Base-by-base conservation (phyloP, 2,797 vertebrate genomes). In the Oryzias sinensis region DNA sequence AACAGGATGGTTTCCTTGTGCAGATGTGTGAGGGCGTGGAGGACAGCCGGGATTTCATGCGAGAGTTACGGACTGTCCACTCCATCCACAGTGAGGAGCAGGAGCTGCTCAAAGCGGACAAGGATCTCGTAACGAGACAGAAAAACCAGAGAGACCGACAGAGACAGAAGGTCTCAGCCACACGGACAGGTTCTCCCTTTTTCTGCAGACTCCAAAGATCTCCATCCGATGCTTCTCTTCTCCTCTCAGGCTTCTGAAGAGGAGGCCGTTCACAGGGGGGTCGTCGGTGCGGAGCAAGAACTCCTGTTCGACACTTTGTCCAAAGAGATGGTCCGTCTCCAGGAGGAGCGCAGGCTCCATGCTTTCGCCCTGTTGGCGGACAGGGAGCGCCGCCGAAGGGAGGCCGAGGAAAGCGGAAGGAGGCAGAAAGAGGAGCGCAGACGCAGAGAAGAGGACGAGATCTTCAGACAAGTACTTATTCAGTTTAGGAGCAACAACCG, bases 11-110 rank as follows among this genome's bases (percentile, higher is more conserved):
- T 33, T 11, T 41, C 56, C 15, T 51, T 29, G 0, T 65, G 16
- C 79, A 99, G 97, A 94, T 97, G 91, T 95, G 94, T 80, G 93
- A 93, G 74, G 93, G 90, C 45, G 96, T 94, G 65, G 91, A 96
- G 79, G 94, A 92, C 77, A 77, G 88, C 0, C 20, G 88, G 61
- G 94, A 95, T 27, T 84, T 98, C 70, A 94, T 99, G 76, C 85
- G 48, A 63, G 96, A 98, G 65, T 77, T 98, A 53, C 93, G 93
- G 54, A 92, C 86, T 5, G 92, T 89, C 14, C 93, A 96, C 0
- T 87, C 92, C 0, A 89, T 98, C 2, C 94, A 94, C 66, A 86
- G 78, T 14, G 93, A 94, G 0, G 90, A 90, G 16, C 91, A 92
- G 70, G 77, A 91, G 65, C 67, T 93, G 46, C 84, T 92, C 80